phyloP scores from a whole-genome alignment of 2,113 vertebrate species.

The Macrotis lagotis region DNA sequence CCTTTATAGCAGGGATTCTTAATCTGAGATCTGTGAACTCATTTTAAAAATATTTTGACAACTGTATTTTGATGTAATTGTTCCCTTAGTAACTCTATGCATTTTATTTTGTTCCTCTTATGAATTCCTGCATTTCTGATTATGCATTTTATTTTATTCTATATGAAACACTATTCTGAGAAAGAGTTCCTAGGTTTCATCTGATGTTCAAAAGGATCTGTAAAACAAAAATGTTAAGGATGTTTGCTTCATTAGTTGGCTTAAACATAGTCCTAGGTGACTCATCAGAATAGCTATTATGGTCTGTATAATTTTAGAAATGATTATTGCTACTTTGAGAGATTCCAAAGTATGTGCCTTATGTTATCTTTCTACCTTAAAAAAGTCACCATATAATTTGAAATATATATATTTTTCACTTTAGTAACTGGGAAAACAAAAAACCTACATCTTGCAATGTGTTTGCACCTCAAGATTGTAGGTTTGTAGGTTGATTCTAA shows the following conservation, averaged over 20 bases:
- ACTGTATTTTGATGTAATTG: neutral
- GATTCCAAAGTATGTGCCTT: conserved; percentile 33
- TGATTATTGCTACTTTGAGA: neutral
- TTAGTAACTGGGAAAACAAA: conserved; percentile 41
- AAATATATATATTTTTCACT: conserved; percentile 36
- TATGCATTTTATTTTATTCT: neutral
- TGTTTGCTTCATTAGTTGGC: neutral
- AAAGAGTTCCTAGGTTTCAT: neutral
- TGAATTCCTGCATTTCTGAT: no score
- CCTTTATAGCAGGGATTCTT: neutral
- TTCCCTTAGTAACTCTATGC: neutral
- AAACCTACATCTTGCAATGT: neutral
- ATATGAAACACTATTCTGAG: neutral
- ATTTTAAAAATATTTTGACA: neutral
- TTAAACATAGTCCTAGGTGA: neutral
- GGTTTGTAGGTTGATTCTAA: neutral
- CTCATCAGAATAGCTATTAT: neutral
- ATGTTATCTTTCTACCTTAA: conserved; percentile 43
- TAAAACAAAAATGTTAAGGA: neutral
- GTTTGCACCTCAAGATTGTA: neutral
- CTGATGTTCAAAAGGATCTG: neutral
- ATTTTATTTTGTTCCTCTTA: neutral
- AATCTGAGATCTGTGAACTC: neutral
- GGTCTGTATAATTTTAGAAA: neutral
- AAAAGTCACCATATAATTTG: neutral